Evolutionary conservation across 35 echinoderm and acorn worm genomes (phyloP).

Genomic region (Acanthaster planci): DNA sequence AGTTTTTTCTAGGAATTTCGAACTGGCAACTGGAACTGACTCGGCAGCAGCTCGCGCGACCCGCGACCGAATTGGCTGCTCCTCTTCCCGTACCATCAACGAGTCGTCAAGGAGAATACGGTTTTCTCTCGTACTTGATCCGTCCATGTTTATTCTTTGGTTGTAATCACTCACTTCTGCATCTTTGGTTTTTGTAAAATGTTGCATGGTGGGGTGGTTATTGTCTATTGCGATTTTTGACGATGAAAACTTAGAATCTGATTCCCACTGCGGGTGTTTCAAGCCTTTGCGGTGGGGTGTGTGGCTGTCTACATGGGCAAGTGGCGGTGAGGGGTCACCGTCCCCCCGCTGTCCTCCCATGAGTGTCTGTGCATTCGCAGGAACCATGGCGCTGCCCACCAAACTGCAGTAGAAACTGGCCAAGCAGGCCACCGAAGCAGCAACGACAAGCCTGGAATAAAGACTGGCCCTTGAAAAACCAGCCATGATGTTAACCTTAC

Average conservation of each 20-base stretch:
- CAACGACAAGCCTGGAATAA: neutral
- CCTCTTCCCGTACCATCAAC: neutral
- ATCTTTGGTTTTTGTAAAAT: constrained; percentile 15
- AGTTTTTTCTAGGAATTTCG: constrained; percentile 8
- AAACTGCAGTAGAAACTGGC: neutral
- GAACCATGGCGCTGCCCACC: neutral
- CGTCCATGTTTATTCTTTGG: constrained; percentile 21
- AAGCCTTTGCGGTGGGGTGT: neutral
- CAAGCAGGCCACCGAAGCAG: neutral
- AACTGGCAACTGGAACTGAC: neutral
- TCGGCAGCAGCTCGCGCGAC: neutral
- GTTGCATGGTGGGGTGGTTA: neutral
- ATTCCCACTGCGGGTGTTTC: neutral
- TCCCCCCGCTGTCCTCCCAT: neutral
- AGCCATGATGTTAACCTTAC: constrained; percentile 34
- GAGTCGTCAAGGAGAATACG: neutral
- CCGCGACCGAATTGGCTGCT: neutral
- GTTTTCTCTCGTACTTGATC: neutral
- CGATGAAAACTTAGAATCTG: neutral
- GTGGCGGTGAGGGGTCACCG: neutral
- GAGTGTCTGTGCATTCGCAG: neutral
- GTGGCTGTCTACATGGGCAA: neutral
- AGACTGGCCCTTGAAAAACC: constrained; percentile 25
- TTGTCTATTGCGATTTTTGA: constrained; percentile 12
- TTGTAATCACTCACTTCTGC: neutral